phyloP scores from a whole-genome alignment of 2,888 invertebrate species.

The Oxyteleia sp. region DNA sequence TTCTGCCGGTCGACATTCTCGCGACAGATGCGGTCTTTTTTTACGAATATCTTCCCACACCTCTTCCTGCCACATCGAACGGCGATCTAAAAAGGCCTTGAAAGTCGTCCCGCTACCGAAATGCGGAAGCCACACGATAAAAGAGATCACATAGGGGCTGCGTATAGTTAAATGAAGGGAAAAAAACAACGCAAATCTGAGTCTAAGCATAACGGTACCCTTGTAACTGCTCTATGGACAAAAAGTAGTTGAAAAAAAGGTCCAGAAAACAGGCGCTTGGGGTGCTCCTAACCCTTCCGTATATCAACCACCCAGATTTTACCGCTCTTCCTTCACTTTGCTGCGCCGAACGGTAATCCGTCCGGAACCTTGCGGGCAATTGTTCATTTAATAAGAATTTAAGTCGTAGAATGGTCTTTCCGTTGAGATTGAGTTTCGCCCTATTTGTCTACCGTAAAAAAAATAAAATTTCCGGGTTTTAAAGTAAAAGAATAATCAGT shows the following conservation, averaged over 20 bases:
- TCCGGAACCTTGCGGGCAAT: background rate
- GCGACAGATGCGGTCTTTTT: conserved; percentile 65
- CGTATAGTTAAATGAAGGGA: conserved; percentile 79
- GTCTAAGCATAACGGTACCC: conserved; percentile 66
- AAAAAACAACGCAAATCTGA: conserved; percentile 62
- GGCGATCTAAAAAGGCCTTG: conserved; percentile 74
- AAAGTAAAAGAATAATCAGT: conserved; percentile 22
- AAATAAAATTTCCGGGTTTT: conserved; percentile 39
- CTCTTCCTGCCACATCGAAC: conserved; percentile 67
- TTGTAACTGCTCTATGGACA: conserved; percentile 53
- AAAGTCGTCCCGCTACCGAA: conserved; percentile 75
- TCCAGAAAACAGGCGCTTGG: conserved; percentile 60
- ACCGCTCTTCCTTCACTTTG: conserved; percentile 34
- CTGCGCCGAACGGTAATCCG: conserved; percentile 9
- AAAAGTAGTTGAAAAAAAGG: conserved; percentile 61
- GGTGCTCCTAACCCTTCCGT: conserved; percentile 76
- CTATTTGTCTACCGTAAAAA: background rate
- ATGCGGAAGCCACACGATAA: conserved; percentile 80
- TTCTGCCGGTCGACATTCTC: conserved; percentile 29
- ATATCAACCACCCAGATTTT: conserved; percentile 61
- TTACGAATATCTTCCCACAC: conserved; percentile 68
- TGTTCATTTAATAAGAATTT: conserved; percentile 32
- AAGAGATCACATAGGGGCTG: conserved; percentile 72
- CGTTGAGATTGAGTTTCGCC: conserved; percentile 37
- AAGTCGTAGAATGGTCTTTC: conserved; percentile 11